Conservation (phyloP, 2,888 invertebrate species). For the Polymixis flavicincta region DNA sequence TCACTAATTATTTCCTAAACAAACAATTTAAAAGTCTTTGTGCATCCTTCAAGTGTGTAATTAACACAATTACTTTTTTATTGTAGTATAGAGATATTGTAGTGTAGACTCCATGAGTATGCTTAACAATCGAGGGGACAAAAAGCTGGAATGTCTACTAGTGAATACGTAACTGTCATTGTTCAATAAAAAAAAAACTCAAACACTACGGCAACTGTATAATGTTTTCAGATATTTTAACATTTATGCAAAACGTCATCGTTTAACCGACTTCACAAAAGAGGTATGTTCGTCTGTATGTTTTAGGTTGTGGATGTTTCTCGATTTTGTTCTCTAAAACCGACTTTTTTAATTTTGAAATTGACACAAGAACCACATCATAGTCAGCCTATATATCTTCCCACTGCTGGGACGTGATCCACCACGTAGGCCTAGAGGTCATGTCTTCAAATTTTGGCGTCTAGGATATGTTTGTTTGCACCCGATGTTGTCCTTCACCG, state of each 20-base stretch:
- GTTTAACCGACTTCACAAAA: not conserved
- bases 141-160: not conserved
- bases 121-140: too few relatives aligned
- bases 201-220: not conserved
- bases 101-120: too few relatives aligned
- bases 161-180: not conserved
- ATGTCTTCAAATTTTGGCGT: not conserved
- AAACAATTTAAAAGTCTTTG: not conserved
- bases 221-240: not conserved
- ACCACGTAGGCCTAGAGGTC: not conserved
- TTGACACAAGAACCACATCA: too few relatives aligned
- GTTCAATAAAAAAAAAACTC: not conserved
- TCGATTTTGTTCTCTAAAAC: not conserved
- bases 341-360: too few relatives aligned
- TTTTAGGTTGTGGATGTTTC: too few relatives aligned
- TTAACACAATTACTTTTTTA: too few relatives aligned
- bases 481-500: not conserved
- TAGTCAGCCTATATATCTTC: too few relatives aligned
- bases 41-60: not conserved
- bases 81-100: too few relatives aligned
- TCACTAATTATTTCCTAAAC: not conserved
- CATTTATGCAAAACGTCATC: not conserved
- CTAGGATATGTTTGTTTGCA: too few relatives aligned
- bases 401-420: not conserved
- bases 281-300: not conserved